Percentiles rank a stretch among this genome's conserved stretches.
Evolutionary conservation across 2,888 invertebrate species (phyloP).

Genomic region (Biston stratarius): DNA sequence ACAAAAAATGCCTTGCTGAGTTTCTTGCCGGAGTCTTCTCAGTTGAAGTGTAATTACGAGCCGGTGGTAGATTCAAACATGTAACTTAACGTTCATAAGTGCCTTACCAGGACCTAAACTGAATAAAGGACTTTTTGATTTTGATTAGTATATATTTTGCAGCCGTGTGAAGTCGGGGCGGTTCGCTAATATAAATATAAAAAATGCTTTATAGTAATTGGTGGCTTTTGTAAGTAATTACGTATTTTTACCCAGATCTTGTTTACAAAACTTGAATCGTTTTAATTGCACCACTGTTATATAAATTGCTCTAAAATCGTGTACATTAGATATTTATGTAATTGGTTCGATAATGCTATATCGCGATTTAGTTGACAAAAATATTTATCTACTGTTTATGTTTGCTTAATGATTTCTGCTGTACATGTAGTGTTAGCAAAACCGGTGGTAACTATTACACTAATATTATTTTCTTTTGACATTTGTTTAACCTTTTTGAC

Average conservation of each 20-base stretch:
- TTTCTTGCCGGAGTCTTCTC: too few species aligned
- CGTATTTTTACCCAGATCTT: not conserved
- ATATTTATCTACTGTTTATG: constrained; percentile 21
- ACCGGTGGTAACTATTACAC: not conserved
- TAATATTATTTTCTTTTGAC: too few species aligned
- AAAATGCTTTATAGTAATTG: not conserved
- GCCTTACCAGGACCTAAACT: too few species aligned
- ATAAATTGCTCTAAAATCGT: constrained; percentile 34
- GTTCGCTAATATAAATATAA: too few species aligned
- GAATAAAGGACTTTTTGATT: too few species aligned
- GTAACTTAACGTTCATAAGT: too few species aligned
- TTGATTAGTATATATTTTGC: too few species aligned
- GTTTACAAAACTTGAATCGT: constrained; percentile 19
- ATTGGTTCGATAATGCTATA: constrained; percentile 35
- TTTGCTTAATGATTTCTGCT: constrained; percentile 28
- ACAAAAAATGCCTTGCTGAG: too few species aligned
- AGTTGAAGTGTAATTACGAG: too few species aligned
- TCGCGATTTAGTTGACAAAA: constrained; percentile 38
- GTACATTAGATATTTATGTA: constrained; percentile 29
- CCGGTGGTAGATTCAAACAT: too few species aligned
- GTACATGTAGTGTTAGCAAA: constrained; percentile 34
- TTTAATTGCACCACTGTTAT: constrained; percentile 30
- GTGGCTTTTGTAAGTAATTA: not conserved
- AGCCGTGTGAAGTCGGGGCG: too few species aligned
- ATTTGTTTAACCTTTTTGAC: too few species aligned